phyloP scores from a whole-genome alignment of 1,140 invertebrate species.

The Diplogasteroides magnus region DNA sequence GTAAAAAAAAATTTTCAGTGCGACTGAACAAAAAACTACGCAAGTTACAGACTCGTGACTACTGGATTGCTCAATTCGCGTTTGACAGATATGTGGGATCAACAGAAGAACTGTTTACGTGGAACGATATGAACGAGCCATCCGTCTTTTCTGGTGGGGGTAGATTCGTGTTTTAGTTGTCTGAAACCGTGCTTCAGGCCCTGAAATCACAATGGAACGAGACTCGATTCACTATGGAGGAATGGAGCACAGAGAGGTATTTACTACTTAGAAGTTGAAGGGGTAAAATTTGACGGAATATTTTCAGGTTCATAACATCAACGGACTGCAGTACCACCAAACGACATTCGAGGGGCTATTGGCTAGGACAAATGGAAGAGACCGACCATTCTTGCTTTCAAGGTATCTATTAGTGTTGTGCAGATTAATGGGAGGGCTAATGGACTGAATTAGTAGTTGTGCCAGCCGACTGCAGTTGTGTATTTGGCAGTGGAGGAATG shows the following conservation, averaged over 20 bases:
- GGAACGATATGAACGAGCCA: constrained; percentile 99
- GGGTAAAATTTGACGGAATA: neutral
- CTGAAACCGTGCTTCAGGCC: too few relatives aligned
- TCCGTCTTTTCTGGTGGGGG: too few relatives aligned
- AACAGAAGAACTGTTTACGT: constrained; percentile 81
- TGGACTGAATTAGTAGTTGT: too few relatives aligned
- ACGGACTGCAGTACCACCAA: constrained; percentile 65
- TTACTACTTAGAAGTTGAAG: neutral
- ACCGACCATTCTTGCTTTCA: constrained; percentile 84
- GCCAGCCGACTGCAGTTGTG: too few relatives aligned
- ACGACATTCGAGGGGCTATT: constrained; percentile 77
- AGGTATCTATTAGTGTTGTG: too few relatives aligned
- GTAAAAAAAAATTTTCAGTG: too few relatives aligned
- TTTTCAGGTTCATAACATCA: constrained; percentile 77
- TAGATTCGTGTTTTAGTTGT: too few relatives aligned
- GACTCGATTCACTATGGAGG: constrained; percentile 74
- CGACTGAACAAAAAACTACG: too few relatives aligned
- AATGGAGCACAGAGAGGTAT: constrained; percentile 79
- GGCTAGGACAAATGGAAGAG: constrained; percentile 64
- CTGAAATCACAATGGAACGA: constrained; percentile 68
- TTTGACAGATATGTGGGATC: constrained; percentile 74
- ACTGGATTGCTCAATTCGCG: constrained; percentile 74
- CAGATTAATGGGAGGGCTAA: too few relatives aligned
- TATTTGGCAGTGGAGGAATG: too few relatives aligned
- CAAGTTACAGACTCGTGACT: constrained; percentile 62